These are phyloP conservation scores for Bombus ignitus DNA, from an alignment of 1,140 invertebrate genomes.

Conservation along the genomic window DNA sequence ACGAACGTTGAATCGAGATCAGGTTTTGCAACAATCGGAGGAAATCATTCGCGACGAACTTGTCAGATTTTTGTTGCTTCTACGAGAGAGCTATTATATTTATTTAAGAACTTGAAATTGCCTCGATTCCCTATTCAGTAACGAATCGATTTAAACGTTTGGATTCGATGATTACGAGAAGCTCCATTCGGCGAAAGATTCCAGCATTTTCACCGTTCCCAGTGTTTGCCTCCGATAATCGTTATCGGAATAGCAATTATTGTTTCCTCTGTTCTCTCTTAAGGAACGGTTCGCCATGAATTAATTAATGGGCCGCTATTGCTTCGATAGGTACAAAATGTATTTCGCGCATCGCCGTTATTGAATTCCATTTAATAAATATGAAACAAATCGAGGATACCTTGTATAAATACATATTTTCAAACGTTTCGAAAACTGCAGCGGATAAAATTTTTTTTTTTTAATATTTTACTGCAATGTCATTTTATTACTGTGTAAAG, in stretches of 20 bases:
- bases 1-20: neutral
- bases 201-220: slow-evolving; percentile 19
- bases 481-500: neutral
- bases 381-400: neutral
- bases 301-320: slow-evolving; percentile 8
- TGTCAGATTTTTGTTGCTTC: neutral
- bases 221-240: slow-evolving; percentile 36
- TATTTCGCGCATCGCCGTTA: neutral
- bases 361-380: neutral
- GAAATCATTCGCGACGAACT: slow-evolving; percentile 12
- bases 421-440: neutral
- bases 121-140: slow-evolving; percentile 22
- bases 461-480: neutral
- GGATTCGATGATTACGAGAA: slow-evolving; percentile 1
- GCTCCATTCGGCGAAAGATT: slow-evolving; percentile 1
- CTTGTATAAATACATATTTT: neutral
- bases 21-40: neutral
- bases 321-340: neutral
- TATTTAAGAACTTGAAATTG: slow-evolving; percentile 41
- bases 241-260: slow-evolving; percentile 47
- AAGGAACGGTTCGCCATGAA: slow-evolving; percentile 1
- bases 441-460: neutral
- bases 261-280: slow-evolving; percentile 13
- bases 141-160: slow-evolving; percentile 9
- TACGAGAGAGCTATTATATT: slow-evolving; percentile 15